These are phyloP conservation scores for Chymomyza caudatula DNA, from an alignment of 2,888 invertebrate genomes.

Conservation along the genomic window DNA sequence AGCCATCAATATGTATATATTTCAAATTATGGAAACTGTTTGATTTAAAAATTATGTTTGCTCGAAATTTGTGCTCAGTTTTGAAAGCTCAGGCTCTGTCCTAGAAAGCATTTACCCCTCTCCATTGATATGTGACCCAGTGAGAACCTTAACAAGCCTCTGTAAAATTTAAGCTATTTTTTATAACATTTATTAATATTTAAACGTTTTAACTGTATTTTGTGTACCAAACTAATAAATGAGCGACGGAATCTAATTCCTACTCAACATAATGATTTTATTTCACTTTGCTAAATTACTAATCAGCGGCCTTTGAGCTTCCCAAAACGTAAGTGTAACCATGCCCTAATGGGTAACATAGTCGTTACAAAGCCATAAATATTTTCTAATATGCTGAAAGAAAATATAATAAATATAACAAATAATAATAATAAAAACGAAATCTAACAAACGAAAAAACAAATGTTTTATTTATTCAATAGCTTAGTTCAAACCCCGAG, in stretches of 20 bases:
- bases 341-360: slow-evolving; percentile 48
- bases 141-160: neutral
- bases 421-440: slow-evolving; percentile 51
- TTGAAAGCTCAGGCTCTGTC: neutral
- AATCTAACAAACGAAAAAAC: slow-evolving; percentile 60
- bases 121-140: neutral
- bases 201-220: slow-evolving; percentile 10
- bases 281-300: slow-evolving; percentile 27
- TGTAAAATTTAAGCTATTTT: neutral
- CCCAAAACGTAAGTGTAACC: slow-evolving; percentile 36
- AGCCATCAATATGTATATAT: slow-evolving; percentile 26
- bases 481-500: neutral
- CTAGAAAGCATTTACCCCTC: slow-evolving; percentile 2
- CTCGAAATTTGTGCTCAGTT: slow-evolving; percentile 32
- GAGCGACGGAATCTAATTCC: slow-evolving; percentile 62
- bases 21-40: slow-evolving; percentile 12
- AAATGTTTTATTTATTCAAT: slow-evolving; percentile 19
- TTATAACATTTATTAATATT: slow-evolving; percentile 2
- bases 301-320: slow-evolving; percentile 26
- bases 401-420: slow-evolving; percentile 3
- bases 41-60: slow-evolving; percentile 31
- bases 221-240: slow-evolving; percentile 68
- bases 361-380: slow-evolving; percentile 60
- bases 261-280: slow-evolving; percentile 5
- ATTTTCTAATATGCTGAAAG: slow-evolving; percentile 39